Percentiles rank a stretch among this genome's conserved stretches.
Evolutionary conservation across 2,888 invertebrate genomes (phyloP).

Genomic region (Drepana falcataria): DNA sequence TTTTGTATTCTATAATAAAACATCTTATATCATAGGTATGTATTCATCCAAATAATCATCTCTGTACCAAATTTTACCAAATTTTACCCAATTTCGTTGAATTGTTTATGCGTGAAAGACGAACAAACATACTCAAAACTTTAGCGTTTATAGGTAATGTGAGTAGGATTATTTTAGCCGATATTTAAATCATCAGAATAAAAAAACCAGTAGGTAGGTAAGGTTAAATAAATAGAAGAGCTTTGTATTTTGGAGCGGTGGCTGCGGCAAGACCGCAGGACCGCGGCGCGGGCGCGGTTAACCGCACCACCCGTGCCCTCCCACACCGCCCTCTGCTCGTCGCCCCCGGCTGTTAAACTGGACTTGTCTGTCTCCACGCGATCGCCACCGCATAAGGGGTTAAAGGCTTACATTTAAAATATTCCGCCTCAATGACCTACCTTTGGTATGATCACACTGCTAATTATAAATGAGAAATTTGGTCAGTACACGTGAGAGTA

Average conservation of each 20-base stretch:
- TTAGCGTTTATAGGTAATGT: too few species aligned
- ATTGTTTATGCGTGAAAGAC: too few species aligned
- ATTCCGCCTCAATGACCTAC: slow-evolving; percentile 7
- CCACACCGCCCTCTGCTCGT: slow-evolving; percentile 8
- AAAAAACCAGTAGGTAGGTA: slow-evolving; percentile 2
- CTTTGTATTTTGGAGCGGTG: slow-evolving; percentile 32
- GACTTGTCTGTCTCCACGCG: slow-evolving; percentile 36
- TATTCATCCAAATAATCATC: too few species aligned
- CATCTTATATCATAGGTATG: too few species aligned
- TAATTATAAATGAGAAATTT: too few species aligned
- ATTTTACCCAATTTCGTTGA: too few species aligned
- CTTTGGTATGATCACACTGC: too few species aligned
- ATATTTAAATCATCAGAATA: background rate
- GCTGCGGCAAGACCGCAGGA: slow-evolving; percentile 33
- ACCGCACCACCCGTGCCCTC: slow-evolving; percentile 34
- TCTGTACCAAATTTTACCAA: too few species aligned
- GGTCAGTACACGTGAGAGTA: too few species aligned
- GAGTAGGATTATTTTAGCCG: too few species aligned
- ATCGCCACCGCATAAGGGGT: slow-evolving; percentile 27
- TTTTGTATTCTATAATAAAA: too few species aligned
- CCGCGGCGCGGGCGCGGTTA: slow-evolving; percentile 34
- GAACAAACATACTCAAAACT: too few species aligned
- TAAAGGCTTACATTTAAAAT: slow-evolving; percentile 30
- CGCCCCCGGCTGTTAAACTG: slow-evolving; percentile 28
- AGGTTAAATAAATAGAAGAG: slow-evolving; percentile 32